A percentile compares a stretch with the other conserved stretches of the same genome.
Evolutionary conservation across 1,140 invertebrate species (phyloP).

Genomic region (Plectus sambesii): DNA sequence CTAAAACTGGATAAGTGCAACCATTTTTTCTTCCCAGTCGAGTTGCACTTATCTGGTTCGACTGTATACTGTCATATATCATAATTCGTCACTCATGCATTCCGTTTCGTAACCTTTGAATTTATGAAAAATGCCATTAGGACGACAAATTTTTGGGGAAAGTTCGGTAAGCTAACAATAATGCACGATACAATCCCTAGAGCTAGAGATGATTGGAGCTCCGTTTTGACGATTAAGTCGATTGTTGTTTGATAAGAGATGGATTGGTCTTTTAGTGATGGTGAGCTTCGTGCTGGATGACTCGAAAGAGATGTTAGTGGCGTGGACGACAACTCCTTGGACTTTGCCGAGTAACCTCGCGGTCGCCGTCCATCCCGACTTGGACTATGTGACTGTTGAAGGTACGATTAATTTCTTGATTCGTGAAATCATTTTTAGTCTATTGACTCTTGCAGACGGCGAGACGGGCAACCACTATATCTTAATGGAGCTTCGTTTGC

Average conservation of each 20-base stretch:
- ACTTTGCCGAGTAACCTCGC: slow-evolving; percentile 92
- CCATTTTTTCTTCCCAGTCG: slow-evolving; percentile 1
- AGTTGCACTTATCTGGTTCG: too few relatives aligned
- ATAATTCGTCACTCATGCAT: too few relatives aligned
- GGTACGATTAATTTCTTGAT: slow-evolving; percentile 40
- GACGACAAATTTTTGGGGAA: too few relatives aligned
- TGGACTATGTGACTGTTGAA: slow-evolving; percentile 70
- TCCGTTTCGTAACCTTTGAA: too few relatives aligned
- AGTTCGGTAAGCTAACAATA: too few relatives aligned
- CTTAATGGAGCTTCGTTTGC: slow-evolving; percentile 72
- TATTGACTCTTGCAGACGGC: slow-evolving; percentile 29
- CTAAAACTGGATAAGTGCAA: too few relatives aligned
- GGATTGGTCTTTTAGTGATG: slow-evolving; percentile 10
- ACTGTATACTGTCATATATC: too few relatives aligned
- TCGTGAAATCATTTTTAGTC: slow-evolving; percentile 5
- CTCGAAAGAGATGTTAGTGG: slow-evolving; percentile 62
- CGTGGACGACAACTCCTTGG: slow-evolving; percentile 99
- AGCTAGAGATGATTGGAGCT: too few relatives aligned
- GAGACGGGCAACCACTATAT: slow-evolving; percentile 64
- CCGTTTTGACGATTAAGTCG: neutral
- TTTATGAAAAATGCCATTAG: too few relatives aligned
- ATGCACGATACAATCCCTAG: too few relatives aligned
- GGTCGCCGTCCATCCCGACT: slow-evolving; percentile 79
- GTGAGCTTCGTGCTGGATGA: slow-evolving; percentile 41
- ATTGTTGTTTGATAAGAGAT: slow-evolving; percentile 10